These are phyloP conservation scores for Ophthalmotilapia sp. DNA, from an alignment of 2,113 vertebrate species.

Conservation along the genomic window DNA sequence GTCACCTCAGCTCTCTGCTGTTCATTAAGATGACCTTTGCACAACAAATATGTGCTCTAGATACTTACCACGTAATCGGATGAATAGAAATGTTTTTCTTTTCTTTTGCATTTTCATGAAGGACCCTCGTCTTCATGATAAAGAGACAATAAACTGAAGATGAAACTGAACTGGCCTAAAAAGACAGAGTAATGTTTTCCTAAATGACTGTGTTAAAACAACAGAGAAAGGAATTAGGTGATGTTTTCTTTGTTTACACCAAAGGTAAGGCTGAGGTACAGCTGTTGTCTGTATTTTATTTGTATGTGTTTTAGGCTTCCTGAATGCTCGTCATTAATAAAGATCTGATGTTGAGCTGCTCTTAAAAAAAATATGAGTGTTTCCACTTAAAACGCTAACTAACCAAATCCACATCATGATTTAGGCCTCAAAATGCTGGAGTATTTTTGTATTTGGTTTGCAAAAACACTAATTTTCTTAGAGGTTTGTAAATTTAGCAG, in stretches of 20 bases:
- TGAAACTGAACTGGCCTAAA: background rate
- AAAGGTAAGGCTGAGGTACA: background rate
- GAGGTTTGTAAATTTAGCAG: background rate
- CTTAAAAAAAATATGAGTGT: background rate
- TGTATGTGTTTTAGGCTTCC: background rate
- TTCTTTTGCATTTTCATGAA: background rate
- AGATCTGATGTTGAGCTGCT: background rate
- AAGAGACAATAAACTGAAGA: background rate
- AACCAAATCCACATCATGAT: background rate
- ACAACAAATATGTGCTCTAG: background rate
- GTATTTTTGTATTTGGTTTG: background rate
- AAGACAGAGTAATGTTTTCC: too few species aligned
- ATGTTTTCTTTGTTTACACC: background rate
- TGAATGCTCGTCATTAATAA: background rate
- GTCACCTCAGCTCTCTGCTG: background rate
- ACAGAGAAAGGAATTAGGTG: background rate
- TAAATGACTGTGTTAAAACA: background rate
- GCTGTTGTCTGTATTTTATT: background rate
- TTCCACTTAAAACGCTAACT: background rate
- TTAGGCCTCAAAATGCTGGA: accelerated
- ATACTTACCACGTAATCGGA: background rate
- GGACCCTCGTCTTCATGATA: accelerated
- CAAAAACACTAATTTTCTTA: background rate
- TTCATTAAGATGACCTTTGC: constrained; percentile 36
- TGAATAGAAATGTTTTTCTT: background rate